These are phyloP conservation scores for Spheniscus mendiculus DNA, from an alignment of 2,113 vertebrate genomes.

Conservation along the genomic window DNA sequence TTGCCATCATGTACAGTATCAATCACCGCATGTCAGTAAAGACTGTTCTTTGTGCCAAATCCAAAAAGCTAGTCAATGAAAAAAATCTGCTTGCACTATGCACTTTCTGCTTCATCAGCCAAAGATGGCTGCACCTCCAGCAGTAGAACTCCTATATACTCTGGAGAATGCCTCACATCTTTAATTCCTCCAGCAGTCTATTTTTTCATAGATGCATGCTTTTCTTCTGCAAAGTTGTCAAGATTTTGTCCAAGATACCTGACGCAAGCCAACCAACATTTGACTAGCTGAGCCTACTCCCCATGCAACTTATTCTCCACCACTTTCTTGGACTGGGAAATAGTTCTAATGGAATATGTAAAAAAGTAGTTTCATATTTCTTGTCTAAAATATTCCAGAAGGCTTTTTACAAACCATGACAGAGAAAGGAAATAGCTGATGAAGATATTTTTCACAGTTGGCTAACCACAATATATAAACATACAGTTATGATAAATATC, in stretches of 20 bases:
- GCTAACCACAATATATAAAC: slow-evolving; percentile 30
- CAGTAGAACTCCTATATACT: neutral
- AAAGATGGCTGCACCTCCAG: neutral
- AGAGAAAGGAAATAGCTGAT: slow-evolving; percentile 57
- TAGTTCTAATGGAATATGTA: slow-evolving; percentile 32
- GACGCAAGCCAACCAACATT: neutral
- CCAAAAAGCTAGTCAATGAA: neutral
- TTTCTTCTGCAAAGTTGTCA: neutral
- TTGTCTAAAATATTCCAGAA: slow-evolving; percentile 58
- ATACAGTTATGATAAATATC: slow-evolving; percentile 37
- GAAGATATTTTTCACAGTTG: slow-evolving; percentile 48
- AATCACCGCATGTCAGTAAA: neutral
- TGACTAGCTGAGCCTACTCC: neutral
- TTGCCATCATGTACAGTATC: neutral
- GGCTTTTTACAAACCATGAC: slow-evolving; percentile 16
- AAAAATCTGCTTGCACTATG: neutral
- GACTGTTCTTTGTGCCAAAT: neutral
- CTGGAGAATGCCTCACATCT: neutral
- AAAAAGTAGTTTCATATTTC: slow-evolving; percentile 44
- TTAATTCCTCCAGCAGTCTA: neutral
- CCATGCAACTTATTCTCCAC: neutral
- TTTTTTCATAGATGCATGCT: neutral
- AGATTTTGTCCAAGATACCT: neutral
- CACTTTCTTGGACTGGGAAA: slow-evolving; percentile 4
- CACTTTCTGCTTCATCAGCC: neutral